A percentile compares a stretch with the other conserved stretches of the same genome.
These are phyloP conservation scores for Hippopotamyrus pictus DNA, from an alignment of 2,797 vertebrate genomes.

Conservation along the genomic window DNA sequence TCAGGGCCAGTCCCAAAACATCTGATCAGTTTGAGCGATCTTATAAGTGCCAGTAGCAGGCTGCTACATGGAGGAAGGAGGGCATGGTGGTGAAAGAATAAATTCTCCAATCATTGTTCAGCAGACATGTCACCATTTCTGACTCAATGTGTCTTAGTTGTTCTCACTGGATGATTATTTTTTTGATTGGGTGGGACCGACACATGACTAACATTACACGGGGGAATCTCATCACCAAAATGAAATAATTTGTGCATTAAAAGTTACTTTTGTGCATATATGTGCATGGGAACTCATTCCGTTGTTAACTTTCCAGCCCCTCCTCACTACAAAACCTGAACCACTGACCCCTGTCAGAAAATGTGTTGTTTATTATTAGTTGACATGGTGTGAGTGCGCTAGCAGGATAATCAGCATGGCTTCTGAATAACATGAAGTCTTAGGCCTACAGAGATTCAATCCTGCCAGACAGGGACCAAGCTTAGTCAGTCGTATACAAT, in stretches of 20 bases:
- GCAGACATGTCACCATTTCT: background rate
- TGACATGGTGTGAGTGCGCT: background rate
- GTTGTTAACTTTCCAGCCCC: background rate
- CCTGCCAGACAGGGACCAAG: background rate
- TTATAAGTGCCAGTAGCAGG: background rate
- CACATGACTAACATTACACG: background rate
- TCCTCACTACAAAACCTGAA: background rate
- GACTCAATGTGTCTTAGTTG: background rate
- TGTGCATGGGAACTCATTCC: background rate
- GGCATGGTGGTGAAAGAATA: background rate
- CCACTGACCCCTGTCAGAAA: background rate
- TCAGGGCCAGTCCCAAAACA: background rate
- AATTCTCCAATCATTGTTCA: background rate
- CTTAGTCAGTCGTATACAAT: background rate
- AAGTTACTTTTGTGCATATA: background rate
- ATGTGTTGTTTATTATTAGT: background rate
- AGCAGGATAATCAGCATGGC: background rate
- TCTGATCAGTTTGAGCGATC: background rate
- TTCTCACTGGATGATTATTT: background rate
- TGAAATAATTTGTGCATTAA: background rate
- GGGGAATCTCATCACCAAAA: background rate
- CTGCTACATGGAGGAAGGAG: background rate
- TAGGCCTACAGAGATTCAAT: background rate
- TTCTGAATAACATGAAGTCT: background rate
- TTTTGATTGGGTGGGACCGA: background rate